phyloP scores from a whole-genome alignment of 2,797 vertebrate species.

The Scolopax rusticola region DNA sequence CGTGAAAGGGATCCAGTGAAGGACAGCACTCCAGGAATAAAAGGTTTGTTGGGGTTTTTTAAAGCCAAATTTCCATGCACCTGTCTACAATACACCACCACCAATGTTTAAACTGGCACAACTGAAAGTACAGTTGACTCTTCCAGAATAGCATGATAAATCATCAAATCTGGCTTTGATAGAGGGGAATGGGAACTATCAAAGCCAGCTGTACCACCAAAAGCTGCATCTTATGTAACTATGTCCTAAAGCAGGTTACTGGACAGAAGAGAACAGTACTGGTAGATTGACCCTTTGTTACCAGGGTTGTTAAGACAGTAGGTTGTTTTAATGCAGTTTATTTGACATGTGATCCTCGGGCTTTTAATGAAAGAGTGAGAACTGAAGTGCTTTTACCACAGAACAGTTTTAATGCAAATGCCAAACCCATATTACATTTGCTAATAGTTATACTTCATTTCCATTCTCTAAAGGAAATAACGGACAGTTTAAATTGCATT shows the following conservation, averaged over 20 bases:
- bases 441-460: neutral
- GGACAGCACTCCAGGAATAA: neutral
- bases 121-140: neutral
- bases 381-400: neutral
- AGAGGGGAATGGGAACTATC: neutral
- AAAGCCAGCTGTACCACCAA: neutral
- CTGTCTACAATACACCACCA: neutral
- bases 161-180: neutral
- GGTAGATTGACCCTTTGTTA: neutral
- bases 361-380: neutral
- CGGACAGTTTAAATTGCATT: neutral
- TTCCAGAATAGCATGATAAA: neutral
- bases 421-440: neutral
- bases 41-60: accelerated
- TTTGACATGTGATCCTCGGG: neutral
- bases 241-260: neutral
- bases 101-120: neutral
- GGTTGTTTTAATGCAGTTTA: neutral
- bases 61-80: neutral
- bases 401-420: neutral
- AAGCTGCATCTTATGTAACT: neutral
- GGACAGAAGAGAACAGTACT: neutral
- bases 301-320: neutral
- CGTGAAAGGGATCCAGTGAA: neutral
- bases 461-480: neutral